Evolutionary conservation across 1,140 invertebrate species (phyloP).

Genomic region (Augochlora pura): DNA sequence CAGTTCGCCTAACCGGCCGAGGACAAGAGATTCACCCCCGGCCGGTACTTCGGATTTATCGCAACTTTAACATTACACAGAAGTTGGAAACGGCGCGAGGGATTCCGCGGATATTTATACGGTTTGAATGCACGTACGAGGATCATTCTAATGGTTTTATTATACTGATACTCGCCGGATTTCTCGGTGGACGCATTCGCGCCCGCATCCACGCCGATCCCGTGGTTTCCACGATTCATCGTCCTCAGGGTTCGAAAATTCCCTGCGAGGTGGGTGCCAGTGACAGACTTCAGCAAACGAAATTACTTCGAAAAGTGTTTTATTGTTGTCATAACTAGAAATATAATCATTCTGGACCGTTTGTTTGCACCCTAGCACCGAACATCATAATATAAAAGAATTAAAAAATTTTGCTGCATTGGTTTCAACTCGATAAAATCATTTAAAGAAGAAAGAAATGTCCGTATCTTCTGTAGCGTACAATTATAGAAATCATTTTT

Average conservation of each 20-base stretch:
- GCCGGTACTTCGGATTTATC: constrained; percentile 75
- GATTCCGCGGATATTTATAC: constrained; percentile 77
- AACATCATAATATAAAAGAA: no score
- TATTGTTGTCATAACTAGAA: no score
- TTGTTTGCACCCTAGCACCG: no score
- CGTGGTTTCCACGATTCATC: constrained; percentile 51
- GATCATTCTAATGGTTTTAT: constrained; percentile 76
- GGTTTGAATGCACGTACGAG: constrained; percentile 73
- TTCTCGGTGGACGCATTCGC: constrained; percentile 63
- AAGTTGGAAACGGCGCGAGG: constrained; percentile 78
- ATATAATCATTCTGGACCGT: no score
- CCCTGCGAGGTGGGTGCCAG: neutral
- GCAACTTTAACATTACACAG: constrained; percentile 77
- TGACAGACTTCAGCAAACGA: neutral
- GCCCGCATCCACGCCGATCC: constrained; percentile 43
- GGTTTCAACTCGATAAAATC: no score
- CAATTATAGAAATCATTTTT: no score
- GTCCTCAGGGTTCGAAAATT: constrained; percentile 18
- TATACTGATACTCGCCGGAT: constrained; percentile 71
- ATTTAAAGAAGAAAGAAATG: no score
- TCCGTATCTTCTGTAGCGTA: no score
- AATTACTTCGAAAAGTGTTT: neutral
- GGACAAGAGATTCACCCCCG: constrained; percentile 63
- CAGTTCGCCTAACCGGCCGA: neutral
- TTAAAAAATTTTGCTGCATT: no score